Evolutionary conservation across 2,113 vertebrate species (phyloP).

Genomic region (Poeciliopsis turrubarensis): DNA sequence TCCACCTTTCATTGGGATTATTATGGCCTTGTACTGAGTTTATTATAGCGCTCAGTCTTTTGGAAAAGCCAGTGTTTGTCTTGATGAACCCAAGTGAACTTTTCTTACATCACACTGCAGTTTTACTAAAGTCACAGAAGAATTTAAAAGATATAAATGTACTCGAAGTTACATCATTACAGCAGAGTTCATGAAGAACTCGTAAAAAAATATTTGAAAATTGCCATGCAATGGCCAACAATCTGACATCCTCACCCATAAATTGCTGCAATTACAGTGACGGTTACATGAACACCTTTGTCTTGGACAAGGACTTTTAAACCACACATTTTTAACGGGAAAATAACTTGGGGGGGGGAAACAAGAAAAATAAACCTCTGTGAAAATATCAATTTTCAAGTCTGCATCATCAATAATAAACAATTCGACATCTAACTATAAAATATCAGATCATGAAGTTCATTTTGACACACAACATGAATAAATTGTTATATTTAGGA

Average conservation of each 20-base stretch:
- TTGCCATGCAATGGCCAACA: neutral
- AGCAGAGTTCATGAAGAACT: no score
- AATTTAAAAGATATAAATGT: neutral
- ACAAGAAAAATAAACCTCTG: no score
- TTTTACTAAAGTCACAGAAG: neutral
- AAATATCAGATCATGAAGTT: neutral
- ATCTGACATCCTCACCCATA: neutral
- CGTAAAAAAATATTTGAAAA: neutral
- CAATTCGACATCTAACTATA: neutral
- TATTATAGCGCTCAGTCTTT: constrained; percentile 18
- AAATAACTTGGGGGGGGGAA: neutral
- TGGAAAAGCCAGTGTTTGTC: constrained; percentile 17
- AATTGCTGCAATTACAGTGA: neutral
- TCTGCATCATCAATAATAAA: neutral
- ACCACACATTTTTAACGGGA: no score
- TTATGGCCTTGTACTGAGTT: constrained; percentile 6
- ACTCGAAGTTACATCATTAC: neutral
- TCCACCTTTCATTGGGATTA: neutral
- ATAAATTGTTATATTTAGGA: no score
- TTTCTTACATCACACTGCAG: neutral
- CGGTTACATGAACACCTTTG: no score
- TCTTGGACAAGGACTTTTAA: no score
- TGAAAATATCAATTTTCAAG: no score
- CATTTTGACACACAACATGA: neutral
- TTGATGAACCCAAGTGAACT: constrained; percentile 20